Percentiles rank a stretch among this genome's conserved stretches.
These are phyloP conservation scores for Drosophila anomalipes DNA, from an alignment of 2,888 invertebrate genomes.

Conservation along the genomic window DNA sequence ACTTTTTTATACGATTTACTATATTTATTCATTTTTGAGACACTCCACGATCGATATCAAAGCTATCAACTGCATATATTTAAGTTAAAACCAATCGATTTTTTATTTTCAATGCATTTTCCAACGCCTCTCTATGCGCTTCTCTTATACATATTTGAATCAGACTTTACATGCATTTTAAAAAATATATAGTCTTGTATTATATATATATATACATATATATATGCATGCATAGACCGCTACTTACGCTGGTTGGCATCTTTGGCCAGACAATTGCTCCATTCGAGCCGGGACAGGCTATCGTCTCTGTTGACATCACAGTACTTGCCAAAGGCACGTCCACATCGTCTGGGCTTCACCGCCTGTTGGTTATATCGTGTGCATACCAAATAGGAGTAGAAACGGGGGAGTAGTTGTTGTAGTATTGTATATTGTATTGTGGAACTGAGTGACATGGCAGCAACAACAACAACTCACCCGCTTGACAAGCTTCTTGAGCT, in stretches of 20 bases:
- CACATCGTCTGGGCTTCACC: conserved; percentile 95
- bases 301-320: conserved; percentile 95
- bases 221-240: neutral
- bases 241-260: conserved; percentile 93
- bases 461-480: conserved; percentile 86
- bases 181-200: neutral
- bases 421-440: conserved; percentile 7
- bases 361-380: conserved; percentile 84
- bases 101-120: neutral
- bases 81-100: neutral
- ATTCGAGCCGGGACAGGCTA: conserved; percentile 92
- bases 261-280: conserved; percentile 93
- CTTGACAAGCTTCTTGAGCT: conserved; percentile 92
- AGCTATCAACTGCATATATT: too few species aligned
- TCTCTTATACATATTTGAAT: neutral
- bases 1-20: neutral
- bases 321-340: conserved; percentile 93
- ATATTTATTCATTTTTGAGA: too few species aligned
- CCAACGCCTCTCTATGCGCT: conserved; percentile 5
- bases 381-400: conserved; percentile 50
- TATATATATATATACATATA: neutral
- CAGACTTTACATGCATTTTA: conserved; percentile 5
- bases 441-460: conserved; percentile 27
- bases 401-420: conserved; percentile 23
- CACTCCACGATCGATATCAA: neutral